Evolutionary conservation across 2,113 vertebrate genomes (phyloP).

Genomic region (Proterorhinus semilunaris): DNA sequence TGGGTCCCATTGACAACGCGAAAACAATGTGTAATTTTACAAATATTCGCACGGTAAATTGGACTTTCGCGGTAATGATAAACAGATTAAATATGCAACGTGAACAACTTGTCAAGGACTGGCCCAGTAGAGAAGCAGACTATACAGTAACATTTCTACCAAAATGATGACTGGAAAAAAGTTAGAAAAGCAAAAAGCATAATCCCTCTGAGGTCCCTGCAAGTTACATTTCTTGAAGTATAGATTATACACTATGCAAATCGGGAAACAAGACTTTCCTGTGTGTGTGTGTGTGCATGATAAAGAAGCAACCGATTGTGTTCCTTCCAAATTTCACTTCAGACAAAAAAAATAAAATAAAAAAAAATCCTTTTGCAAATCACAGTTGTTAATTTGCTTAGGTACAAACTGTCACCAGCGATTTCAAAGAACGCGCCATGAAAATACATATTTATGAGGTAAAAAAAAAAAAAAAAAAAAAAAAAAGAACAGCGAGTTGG

Average conservation of each 20-base stretch:
- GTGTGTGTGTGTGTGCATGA: background rate
- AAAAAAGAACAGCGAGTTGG: constrained; percentile 25
- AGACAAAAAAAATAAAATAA: background rate
- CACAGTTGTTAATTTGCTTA: constrained; percentile 58
- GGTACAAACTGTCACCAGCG: constrained; percentile 30
- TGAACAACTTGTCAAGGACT: too few species aligned
- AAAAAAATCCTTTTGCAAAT: constrained; percentile 36
- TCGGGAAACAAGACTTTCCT: constrained; percentile 5
- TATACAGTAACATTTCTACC: too few species aligned
- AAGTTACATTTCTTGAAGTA: too few species aligned
- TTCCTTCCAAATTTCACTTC: constrained; percentile 43
- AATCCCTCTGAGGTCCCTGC: too few species aligned
- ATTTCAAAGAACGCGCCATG: constrained; percentile 42
- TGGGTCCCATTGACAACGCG: constrained; percentile 23
- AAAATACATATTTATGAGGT: constrained; percentile 67
- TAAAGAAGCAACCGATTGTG: constrained; percentile 40
- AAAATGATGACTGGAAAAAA: too few species aligned
- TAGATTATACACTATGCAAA: too few species aligned
- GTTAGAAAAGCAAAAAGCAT: too few species aligned
- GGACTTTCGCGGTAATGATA: constrained; percentile 10
- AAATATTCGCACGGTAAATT: constrained; percentile 43
- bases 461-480: background rate
- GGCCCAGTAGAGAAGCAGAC: too few species aligned
- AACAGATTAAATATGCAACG: background rate
- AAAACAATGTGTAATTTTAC: constrained; percentile 27